These are phyloP conservation scores for Hypotaenidia philippensis DNA, from an alignment of 2,797 vertebrate species.

Conservation along the genomic window DNA sequence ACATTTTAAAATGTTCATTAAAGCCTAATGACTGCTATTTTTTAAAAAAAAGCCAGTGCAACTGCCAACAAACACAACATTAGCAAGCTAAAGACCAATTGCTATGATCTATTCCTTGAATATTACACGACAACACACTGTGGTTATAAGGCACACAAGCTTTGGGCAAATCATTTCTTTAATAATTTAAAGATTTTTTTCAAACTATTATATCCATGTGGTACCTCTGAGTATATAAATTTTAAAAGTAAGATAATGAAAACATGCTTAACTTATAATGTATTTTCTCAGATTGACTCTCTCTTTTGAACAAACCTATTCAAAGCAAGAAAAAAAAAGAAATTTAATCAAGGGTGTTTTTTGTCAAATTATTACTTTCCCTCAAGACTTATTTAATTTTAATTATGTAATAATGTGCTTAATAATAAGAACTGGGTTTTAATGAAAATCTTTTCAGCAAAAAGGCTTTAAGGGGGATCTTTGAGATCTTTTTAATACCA, in stretches of 20 bases:
- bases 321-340: neutral
- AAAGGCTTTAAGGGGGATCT: conserved; percentile 27
- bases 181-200: conserved; percentile 49
- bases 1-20: neutral
- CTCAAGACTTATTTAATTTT: conserved; percentile 63
- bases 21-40: neutral
- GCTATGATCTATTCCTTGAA: conserved; percentile 23
- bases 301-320: conserved; percentile 1
- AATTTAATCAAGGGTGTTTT: conserved; percentile 22
- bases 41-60: neutral
- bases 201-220: neutral
- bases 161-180: conserved; percentile 34
- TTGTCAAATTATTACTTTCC: conserved; percentile 42
- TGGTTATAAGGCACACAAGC: neutral
- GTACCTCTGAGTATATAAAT: neutral
- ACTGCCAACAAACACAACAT: neutral
- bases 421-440: conserved; percentile 45
- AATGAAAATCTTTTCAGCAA: conserved; percentile 49
- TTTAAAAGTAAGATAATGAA: conserved; percentile 37
- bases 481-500: conserved; percentile 47
- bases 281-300: neutral
- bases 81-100: neutral
- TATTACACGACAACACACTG: neutral
- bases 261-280: conserved; percentile 9
- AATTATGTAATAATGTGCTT: conserved; percentile 58